Evolutionary conservation across 2,888 invertebrate genomes (phyloP).

Genomic region (Amphipoea oculea): DNA sequence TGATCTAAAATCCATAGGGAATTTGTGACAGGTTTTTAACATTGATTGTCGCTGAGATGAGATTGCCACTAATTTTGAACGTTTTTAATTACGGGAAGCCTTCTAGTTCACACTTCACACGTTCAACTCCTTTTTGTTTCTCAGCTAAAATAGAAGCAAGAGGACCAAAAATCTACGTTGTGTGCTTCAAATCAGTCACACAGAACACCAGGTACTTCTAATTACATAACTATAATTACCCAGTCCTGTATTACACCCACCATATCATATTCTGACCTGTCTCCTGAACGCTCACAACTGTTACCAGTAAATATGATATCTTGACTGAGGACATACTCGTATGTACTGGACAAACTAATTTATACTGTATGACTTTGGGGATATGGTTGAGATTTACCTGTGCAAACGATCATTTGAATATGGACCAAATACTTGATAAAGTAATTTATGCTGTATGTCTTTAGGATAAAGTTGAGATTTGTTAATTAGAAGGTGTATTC

Average conservation of each 20-base stretch:
- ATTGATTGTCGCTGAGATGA: neutral
- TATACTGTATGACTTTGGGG: neutral
- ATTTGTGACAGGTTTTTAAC: neutral
- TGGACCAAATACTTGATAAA: neutral
- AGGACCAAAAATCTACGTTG: neutral
- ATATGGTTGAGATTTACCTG: conserved; percentile 17
- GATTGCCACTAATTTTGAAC: neutral
- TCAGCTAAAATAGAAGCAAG: too few relatives aligned
- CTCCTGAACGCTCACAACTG: conserved; percentile 58
- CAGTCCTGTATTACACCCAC: conserved; percentile 29
- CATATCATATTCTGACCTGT: conserved; percentile 64
- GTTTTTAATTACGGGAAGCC: neutral
- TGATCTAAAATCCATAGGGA: neutral
- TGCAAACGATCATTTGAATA: neutral
- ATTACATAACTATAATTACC: conserved; percentile 35
- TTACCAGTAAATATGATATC: conserved; percentile 51
- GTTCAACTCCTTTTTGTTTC: too few relatives aligned
- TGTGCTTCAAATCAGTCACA: neutral
- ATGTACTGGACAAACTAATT: neutral
- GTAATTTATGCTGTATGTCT: neutral
- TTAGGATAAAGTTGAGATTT: neutral
- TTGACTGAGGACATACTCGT: conserved; percentile 39
- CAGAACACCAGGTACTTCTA: neutral
- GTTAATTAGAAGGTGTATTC: too few relatives aligned
- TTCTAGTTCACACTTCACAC: too few relatives aligned